Evolutionary conservation across 1,140 invertebrate species (phyloP).

Genomic region (Mizuhopecten yessoensis): DNA sequence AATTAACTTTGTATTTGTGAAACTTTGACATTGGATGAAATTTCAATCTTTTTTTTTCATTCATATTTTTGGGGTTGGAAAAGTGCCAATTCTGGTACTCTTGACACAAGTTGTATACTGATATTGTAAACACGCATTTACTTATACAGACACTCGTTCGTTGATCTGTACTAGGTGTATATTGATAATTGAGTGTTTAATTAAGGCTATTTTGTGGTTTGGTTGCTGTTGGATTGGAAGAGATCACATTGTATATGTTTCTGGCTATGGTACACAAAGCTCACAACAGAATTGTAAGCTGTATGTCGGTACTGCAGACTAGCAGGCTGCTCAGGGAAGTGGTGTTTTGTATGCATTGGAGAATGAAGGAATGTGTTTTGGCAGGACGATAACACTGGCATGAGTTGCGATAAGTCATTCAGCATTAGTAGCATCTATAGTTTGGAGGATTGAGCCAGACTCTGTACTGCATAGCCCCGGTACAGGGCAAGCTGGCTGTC

Average conservation of each 20-base stretch:
- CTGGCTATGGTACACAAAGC: neutral
- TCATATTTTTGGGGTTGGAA: neutral
- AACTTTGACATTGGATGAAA: too few species aligned
- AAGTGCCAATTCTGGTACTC: neutral
- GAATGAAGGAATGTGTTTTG: constrained; percentile 38
- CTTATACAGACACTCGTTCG: neutral
- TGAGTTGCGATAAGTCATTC: constrained; percentile 16
- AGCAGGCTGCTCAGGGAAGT: neutral
- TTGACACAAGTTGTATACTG: neutral
- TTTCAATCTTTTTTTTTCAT: neutral
- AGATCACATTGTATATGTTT: neutral
- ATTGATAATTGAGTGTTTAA: neutral
- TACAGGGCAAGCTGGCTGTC: neutral
- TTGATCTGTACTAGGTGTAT: constrained; percentile 22
- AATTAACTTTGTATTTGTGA: too few species aligned
- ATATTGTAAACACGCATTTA: neutral
- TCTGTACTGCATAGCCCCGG: neutral
- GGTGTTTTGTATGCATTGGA: constrained; percentile 32
- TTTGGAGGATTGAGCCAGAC: neutral
- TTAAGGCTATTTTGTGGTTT: neutral
- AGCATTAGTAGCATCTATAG: constrained; percentile 19
- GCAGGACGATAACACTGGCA: constrained; percentile 26
- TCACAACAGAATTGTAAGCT: neutral
- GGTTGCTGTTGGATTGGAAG: neutral
- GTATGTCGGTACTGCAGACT: neutral